phyloP scores from a whole-genome alignment of 2,888 invertebrate species.

The Lepeophtheirus nordmannii region DNA sequence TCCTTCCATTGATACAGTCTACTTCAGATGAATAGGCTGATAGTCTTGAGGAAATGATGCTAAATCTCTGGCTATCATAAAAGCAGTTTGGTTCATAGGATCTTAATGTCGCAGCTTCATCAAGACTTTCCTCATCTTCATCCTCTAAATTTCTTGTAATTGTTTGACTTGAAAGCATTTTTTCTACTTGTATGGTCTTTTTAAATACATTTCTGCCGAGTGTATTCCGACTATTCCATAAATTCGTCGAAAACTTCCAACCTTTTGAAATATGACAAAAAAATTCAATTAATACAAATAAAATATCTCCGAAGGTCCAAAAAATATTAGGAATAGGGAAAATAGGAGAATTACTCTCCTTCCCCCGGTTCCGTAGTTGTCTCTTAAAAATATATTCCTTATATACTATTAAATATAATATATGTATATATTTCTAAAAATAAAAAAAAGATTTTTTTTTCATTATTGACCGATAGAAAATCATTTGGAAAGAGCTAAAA shows the following conservation, averaged over 20 bases:
- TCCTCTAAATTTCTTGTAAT: not conserved
- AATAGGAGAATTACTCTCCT: no score
- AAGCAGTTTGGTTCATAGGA: not conserved
- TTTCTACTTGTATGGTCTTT: not conserved
- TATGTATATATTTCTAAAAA: no score
- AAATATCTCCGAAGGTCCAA: no score
- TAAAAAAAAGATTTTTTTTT: no score
- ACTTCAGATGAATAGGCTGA: not conserved
- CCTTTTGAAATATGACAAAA: not conserved
- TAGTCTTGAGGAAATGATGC: not conserved
- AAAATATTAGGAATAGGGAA: not conserved
- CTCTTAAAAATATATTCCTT: no score
- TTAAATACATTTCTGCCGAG: not conserved
- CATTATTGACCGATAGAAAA: no score
- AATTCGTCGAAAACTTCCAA: constrained; percentile 17
- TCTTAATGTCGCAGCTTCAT: not conserved
- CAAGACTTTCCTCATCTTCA: not conserved
- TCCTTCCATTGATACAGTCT: not conserved
- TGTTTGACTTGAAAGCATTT: not conserved
- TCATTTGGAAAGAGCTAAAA: no score
- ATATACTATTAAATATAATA: no score
- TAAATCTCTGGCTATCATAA: not conserved
- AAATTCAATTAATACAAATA: not conserved
- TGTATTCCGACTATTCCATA: constrained; percentile 1
- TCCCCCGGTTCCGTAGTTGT: no score